Base-by-base conservation (phyloP, 1,140 invertebrate genomes). In the Berghia stephanieae region DNA sequence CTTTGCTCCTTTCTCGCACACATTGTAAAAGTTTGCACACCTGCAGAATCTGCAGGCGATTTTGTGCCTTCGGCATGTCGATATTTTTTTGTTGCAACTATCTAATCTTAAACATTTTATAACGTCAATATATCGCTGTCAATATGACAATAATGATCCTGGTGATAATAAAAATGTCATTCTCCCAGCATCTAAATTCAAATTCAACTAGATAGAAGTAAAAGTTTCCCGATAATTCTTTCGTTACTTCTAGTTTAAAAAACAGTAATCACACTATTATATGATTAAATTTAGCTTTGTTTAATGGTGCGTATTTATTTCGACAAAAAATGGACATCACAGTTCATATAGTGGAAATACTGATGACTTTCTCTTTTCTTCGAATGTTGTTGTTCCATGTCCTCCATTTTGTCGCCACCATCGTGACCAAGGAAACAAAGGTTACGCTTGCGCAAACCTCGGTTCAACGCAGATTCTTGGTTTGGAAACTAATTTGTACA, bases 11-110 rank as follows among this genome's bases (percentile, higher is more conserved):
- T 44, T 86, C 84, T 55, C 88, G 70, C 21, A 89, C 87, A 83
- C 87, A 89, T 80, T 90, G 88, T 55, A 90, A 66, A 16, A 90
- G 79, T 80, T 90, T 90, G 82, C 89, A 88, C 24, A 90, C 85
- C 78, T 90, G 89, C 69, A 89, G 77, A 69, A 81, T 85, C 81
- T 89, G 86, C 43, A 89, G 78, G 68, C 87, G 82, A 34, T 81
- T 83, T 75, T 85, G 81, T 46, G 87, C 86, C 24, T 87, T 78
- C 42, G 87, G 87, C 88, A 89, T 89, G 40, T 80, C 85, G 75
- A 63, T 71, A n/a, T 18, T 27, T 67, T 67, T 79, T 38, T 43
- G 27, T 21, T 67, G 0, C 24, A 13, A 16, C 16, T 67, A 6
- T 40, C 1, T 34, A 46, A 68, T 13, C 52, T 76, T 27, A n/a